phyloP scores from a whole-genome alignment of 2,888 invertebrate genomes.

The Cryptus viduatorius region DNA sequence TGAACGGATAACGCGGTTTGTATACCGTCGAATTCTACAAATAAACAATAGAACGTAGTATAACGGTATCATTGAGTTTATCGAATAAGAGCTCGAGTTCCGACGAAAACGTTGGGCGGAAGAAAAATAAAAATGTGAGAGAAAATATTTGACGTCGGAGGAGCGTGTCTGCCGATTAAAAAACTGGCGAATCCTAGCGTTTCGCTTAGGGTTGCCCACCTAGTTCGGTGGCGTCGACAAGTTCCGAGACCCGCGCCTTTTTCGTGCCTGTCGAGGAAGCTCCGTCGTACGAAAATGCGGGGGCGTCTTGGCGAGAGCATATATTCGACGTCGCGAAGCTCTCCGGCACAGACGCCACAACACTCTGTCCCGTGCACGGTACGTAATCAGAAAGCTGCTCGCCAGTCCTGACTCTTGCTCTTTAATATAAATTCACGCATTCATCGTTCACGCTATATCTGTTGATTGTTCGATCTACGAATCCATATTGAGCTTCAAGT shows the following conservation, averaged over 20 bases:
- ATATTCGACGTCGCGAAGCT: constrained; percentile 84
- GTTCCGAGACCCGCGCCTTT: constrained; percentile 83
- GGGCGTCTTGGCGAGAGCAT: constrained; percentile 84
- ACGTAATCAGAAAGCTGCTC: constrained; percentile 76
- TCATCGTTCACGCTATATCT: not conserved
- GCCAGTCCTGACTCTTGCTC: constrained; percentile 52
- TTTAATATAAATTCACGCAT: not conserved
- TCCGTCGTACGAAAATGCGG: constrained; percentile 83
- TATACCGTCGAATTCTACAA: not conserved
- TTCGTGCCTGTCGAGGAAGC: constrained; percentile 83
- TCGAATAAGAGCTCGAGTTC: not conserved
- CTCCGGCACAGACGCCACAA: constrained; percentile 84
- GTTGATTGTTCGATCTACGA: not conserved
- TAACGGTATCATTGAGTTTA: not conserved
- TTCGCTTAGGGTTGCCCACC: constrained; percentile 73
- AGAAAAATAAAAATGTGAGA: constrained; percentile 16
- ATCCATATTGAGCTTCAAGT: not conserved
- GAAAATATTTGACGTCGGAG: constrained; percentile 42
- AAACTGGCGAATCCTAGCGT: constrained; percentile 69
- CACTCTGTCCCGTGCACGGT: constrained; percentile 85
- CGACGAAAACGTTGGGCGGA: not conserved
- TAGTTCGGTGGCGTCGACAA: constrained; percentile 82
- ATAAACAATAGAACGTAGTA: not conserved
- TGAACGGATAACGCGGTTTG: not conserved
- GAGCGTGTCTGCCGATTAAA: constrained; percentile 59